Base-by-base conservation (phyloP, 2,113 vertebrate species). In the Barnardius zonarius region DNA sequence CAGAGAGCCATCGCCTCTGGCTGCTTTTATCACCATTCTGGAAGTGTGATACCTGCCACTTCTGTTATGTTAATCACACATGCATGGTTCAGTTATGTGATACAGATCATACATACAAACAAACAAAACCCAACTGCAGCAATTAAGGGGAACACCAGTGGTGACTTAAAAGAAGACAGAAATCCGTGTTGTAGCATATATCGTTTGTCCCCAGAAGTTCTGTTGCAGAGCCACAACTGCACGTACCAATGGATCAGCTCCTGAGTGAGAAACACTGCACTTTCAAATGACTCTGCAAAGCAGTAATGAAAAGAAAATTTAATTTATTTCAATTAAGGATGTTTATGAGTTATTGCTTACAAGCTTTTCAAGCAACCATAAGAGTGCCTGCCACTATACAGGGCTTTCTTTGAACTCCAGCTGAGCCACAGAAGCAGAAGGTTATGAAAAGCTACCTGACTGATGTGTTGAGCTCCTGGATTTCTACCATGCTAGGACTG, bases 281-380 rank as follows among this genome's bases (percentile, higher is more conserved):
- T 96, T 97, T 88, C 88, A 95, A 96, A 96, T 95, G 85, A 90
- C 55, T 96, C 96, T 93, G 94, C 91, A 96, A 95, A 97, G 80
- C 82, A 95, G 82, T 90, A 96, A 97, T 75, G 73, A 96, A 97
- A 96, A 95, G 68, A 96, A 97, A 97, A 97, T 66, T 84, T 93
- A 94, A 97, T 95, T 97, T 96, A 96, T 97, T 98, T 97, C 95
- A 97, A 97, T 98, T 98, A 98, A 80, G 66, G 59, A 95, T 89
- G 72, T 84, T 95, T 97, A 91, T 96, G 94, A 96, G 46, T 96
- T 94, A 94, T 93, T 97, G 91, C 92, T 90, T 96, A 95, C 20
- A 94, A 97, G 92, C 85, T 97, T 95, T 97, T 63, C 67, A 90
- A 83, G 89, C 94, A 96, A 86, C 72, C 48, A 23, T 83, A 83